Evolutionary conservation across 2,797 vertebrate species (phyloP).

Genomic region (Crypturellus tataupa): DNA sequence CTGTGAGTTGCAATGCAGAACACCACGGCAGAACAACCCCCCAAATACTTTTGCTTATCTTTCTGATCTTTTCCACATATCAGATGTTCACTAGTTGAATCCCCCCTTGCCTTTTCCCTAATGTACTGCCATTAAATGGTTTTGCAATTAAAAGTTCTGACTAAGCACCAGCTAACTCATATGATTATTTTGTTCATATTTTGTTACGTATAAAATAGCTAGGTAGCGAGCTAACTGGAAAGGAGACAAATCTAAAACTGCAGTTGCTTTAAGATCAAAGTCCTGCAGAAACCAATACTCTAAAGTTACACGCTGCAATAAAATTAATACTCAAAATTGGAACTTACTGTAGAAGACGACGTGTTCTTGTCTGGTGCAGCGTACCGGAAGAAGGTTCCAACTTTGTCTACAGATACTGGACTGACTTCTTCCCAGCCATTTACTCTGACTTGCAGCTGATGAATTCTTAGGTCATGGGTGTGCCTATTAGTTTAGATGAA

Average conservation of each 20-base stretch:
- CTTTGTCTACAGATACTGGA: constrained; percentile 97
- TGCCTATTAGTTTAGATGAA: constrained; percentile 82
- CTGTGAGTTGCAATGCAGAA: not conserved
- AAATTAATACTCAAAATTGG: not conserved
- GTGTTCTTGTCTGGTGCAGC: constrained; percentile 94
- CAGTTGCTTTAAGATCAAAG: not conserved
- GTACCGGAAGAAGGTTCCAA: constrained; percentile 95
- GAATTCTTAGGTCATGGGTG: constrained; percentile 96
- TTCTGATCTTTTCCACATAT: not conserved
- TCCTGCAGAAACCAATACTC: not conserved
- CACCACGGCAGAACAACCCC: not conserved
- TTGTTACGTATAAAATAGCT: not conserved
- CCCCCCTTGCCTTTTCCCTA: not conserved
- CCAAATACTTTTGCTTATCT: not conserved
- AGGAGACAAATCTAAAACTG: not conserved
- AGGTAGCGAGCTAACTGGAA: not conserved
- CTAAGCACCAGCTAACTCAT: not conserved
- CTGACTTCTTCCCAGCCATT: constrained; percentile 98
- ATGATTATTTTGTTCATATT: not conserved
- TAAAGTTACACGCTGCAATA: not conserved
- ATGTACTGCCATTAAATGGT: not conserved
- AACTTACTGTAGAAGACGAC: constrained; percentile 90
- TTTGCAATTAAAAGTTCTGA: not conserved
- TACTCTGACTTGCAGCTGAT: constrained; percentile 95
- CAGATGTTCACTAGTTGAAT: not conserved